Evolutionary conservation across 2,888 invertebrate species (phyloP), one percentile per base, ranked within the genome.

Genomic region (Habroteleia sp.): DNA sequence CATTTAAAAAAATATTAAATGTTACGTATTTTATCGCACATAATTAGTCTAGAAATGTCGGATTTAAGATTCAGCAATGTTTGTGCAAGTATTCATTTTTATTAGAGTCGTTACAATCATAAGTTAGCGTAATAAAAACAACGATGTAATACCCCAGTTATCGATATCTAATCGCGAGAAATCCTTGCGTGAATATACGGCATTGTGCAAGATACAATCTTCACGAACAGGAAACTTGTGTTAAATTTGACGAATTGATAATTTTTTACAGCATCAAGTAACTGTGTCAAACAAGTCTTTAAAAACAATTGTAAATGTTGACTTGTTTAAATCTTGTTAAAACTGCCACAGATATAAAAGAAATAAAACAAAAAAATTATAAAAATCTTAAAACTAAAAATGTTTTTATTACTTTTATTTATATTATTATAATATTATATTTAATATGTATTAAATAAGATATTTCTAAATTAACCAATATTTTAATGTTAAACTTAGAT

Each of bases 81-180:
- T 46, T 13, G 31, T 5, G n/a, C 3, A 13, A 1, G 8, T n/a
- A 10, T 13, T 23, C 29, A 20, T 52, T 35, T 52, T 65, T 52
- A 44, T 65, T 44, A 20, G 35, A 42, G 8, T 27, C 42, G n/a
- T n/a, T n/a, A n/a, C n/a, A n/a, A n/a, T n/a, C n/a, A n/a, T n/a
- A n/a, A n/a, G n/a, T n/a, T n/a, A n/a, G n/a, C n/a, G 16, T 8
- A 41, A 42, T 60, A 37, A 56, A 46, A 35, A 42, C 33, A 6
- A n/a, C 48, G 27, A 42, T 39, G 8, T 39, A 10, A 65, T 14
- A 37, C 5, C 20, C 39, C 39, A 66, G 35, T 65, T 50, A 52
- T 71, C 50, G 62, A 65, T 75, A 75, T 75, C 75, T 75, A 71
- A 75, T 75, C 75, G 56, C 41, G 48, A 63, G 63, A 71, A 56